Evolutionary conservation across 2,797 vertebrate species (phyloP).

Genomic region (Poeciliopsis paucimaculata): DNA sequence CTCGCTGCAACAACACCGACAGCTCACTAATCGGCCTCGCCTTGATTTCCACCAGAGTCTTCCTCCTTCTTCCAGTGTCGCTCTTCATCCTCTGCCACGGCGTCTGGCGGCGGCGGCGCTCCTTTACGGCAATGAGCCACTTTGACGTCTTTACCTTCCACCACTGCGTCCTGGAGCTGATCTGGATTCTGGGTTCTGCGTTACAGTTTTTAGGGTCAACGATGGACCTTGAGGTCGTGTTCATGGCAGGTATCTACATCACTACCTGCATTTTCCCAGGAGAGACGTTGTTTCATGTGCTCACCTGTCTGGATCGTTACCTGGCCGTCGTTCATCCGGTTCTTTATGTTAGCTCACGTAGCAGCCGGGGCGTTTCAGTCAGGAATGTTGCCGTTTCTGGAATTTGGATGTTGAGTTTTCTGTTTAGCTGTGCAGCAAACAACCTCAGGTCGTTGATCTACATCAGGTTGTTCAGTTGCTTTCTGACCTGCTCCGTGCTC

Average conservation of each 20-base stretch:
- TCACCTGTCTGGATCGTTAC: conserved; percentile 44
- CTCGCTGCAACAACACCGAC: background rate
- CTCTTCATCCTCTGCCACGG: background rate
- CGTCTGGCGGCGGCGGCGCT: background rate
- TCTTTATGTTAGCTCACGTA: conserved; percentile 16
- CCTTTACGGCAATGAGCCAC: background rate
- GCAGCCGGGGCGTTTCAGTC: background rate
- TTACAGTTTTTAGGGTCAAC: background rate
- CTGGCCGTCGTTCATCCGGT: conserved; percentile 43
- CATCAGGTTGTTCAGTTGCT: rapidly evolving
- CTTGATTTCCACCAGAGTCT: background rate
- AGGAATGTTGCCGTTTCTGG: conserved; percentile 14
- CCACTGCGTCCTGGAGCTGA: background rate
- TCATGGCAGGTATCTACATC: rapidly evolving
- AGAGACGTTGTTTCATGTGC: conserved; percentile 13
- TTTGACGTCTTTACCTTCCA: background rate
- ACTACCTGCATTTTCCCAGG: rapidly evolving
- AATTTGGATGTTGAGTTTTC: conserved; percentile 19
- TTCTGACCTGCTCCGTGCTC: rapidly evolving
- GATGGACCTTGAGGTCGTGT: background rate
- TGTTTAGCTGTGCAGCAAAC: rapidly evolving
- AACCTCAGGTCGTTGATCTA: rapidly evolving
- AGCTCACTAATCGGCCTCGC: rapidly evolving
- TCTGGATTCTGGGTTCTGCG: background rate
- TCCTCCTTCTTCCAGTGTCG: background rate